Conservation (phyloP, 2,888 invertebrate genomes). For the Pandemis corylana region DNA sequence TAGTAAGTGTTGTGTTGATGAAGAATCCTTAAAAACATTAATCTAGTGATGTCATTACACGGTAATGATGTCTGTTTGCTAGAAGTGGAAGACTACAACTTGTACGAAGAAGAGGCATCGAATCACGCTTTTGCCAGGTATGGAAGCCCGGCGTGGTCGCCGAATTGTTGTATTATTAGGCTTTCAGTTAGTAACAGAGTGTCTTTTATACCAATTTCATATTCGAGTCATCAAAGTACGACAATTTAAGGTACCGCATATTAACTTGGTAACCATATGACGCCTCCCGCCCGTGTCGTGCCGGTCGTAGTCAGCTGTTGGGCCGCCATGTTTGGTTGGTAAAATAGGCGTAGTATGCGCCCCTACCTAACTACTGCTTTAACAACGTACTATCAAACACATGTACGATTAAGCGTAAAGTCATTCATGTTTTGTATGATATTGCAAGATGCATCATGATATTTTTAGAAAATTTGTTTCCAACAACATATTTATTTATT, state of each 20-base stretch:
- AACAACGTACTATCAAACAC: conserved; percentile 63
- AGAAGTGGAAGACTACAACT: conserved; percentile 83
- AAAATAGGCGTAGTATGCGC: conserved; percentile 83
- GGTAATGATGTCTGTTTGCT: conserved; percentile 83
- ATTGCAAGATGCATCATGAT: conserved; percentile 13
- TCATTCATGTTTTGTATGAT: conserved; percentile 58
- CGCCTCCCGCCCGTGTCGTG: conserved; percentile 76
- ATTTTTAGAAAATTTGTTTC: conserved; percentile 11
- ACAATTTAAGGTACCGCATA: conserved; percentile 47
- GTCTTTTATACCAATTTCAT: conserved; percentile 13
- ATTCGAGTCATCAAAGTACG: conserved; percentile 37
- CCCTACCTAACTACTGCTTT: conserved; percentile 59
- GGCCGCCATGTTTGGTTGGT: conserved; percentile 84
- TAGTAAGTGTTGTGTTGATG: conserved; percentile 60
- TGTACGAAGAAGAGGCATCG: conserved; percentile 83
- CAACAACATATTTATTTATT: not conserved
- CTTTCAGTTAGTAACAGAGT: conserved; percentile 35
- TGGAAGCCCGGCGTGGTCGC: conserved; percentile 80
- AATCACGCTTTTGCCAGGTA: conserved; percentile 84
- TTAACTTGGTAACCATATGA: conserved; percentile 64
- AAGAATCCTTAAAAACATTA: conserved; percentile 58
- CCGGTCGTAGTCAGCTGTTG: conserved; percentile 83
- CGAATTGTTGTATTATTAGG: conserved; percentile 49
- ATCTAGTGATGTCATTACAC: conserved; percentile 82
- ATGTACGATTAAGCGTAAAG: conserved; percentile 61